Base-by-base conservation (phyloP, 2,888 invertebrate genomes). In the Saturnia pavonia region DNA sequence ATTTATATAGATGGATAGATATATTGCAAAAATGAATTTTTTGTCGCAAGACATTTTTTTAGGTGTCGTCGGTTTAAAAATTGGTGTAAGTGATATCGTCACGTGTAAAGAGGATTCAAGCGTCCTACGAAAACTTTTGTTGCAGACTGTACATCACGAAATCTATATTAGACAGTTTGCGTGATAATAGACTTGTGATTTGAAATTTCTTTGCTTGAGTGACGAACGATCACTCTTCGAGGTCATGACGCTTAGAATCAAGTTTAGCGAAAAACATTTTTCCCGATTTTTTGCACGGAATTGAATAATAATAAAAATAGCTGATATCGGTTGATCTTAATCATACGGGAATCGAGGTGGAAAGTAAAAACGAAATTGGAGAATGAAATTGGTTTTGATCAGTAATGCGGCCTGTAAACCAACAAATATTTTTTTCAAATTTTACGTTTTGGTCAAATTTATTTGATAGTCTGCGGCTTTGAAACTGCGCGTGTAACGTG, bases 131-230 rank as follows among this genome's bases (percentile, higher is more conserved):
- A 42, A 67, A 51, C n/a, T 34, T 54, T 7, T 19, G 66, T 43
- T 54, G 67, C n/a, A 16, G 42, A 25, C 25, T 43, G 42, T 70
- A 67, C 54, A 40, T 70, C 70, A 70, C 70, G 70, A 70, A 65
- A 11, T 40, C 7, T 54, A 42, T 67, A 70, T 70, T 70, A 70
- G 70, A 70, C 27, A 25, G 42, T 70, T 69, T 9, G 12, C 12
- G 40, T 69, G 66, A 70, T 42, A 43, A 69, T 63, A 45, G 40
- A 67, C 42, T 40, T 65, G 65, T 9, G 65, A n/a, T 19, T n/a
- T 65, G 66, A 40, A 22, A 70, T 70, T 70, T 70, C 66, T 70
- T 54, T 43, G 67, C 0, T 9, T 3, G 14, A 25, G 54, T 66
- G 67, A 66, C 67, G 22, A 27, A 60, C 43, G 22, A 54, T 22